Evolutionary conservation across 1,140 invertebrate genomes (phyloP), one percentile per base, ranked within the genome.

Genomic region (Achatina immaculata): DNA sequence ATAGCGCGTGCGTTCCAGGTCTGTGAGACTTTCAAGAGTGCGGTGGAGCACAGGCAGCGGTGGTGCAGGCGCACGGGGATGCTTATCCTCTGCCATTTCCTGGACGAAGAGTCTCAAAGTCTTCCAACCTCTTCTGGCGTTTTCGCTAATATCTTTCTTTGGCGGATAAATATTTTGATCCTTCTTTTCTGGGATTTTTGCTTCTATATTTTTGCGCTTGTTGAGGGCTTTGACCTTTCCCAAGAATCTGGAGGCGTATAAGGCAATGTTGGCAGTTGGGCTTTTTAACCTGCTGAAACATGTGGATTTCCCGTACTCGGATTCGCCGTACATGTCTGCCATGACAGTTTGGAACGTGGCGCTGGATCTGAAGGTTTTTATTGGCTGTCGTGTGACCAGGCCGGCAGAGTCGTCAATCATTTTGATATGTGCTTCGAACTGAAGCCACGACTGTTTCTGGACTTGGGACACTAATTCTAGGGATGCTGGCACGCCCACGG

Each of bases 261-360:
- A 75, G 11, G 83, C 68, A 38, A 84, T 68, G n/a, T 65, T 65
- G 21, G 81, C 79, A 16, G 80, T 42, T n/a, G n/a, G n/a, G n/a
- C n/a, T n/a, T 9, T 77, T 43, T 14, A 79, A 6, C 42, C 40
- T 34, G 1, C 58, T 38, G 38, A 79, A 77, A 14, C 79, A 76
- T 55, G 73, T 81, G 0, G 81, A 76, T 28, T 82, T 83, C n/a
- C 82, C 80, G 79, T 85, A 84, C 58, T 85, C 86, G 2, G 81
- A 74, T 58, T 83, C 83, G 0, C 84, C 84, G 71, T 83, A 86
- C 58, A 86, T 78, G 45, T 86, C 84, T n/a, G 74, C 69, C 86
- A 86, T 86, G 9, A 82, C 82, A 66, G 84, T 69, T 48, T 86
- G 86, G 74, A 86, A 86, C 21, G 74, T 81, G 66, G 73, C 77